phyloP scores from a whole-genome alignment of 2,797 vertebrate genomes.

The Gallinago solitaria region DNA sequence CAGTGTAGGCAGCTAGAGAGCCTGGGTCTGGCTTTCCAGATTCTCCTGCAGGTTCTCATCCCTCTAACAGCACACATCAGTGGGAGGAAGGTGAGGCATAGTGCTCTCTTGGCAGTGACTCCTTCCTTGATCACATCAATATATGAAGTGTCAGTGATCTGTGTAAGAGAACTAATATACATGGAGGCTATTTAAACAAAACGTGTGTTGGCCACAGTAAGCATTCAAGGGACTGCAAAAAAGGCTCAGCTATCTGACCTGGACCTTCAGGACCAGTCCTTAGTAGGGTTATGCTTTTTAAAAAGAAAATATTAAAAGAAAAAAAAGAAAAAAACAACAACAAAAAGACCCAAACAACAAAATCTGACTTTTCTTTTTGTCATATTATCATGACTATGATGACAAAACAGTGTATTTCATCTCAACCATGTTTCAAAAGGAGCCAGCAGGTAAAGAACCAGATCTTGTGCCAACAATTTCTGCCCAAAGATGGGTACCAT shows the following conservation, averaged over 20 bases:
- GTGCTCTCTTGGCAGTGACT: neutral
- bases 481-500: neutral
- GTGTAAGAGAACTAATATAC: neutral
- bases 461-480: neutral
- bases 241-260: neutral
- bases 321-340: neutral
- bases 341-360: neutral
- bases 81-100: neutral
- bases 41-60: neutral
- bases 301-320: neutral
- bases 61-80: fast-evolving
- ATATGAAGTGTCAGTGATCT: neutral
- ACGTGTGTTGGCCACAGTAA: neutral
- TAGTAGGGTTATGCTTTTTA: neutral
- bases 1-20: neutral
- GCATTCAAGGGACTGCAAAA: neutral
- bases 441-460: neutral
- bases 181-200: neutral
- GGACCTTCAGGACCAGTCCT: neutral
- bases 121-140: neutral
- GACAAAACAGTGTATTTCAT: neutral
- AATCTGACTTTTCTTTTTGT: neutral
- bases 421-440: neutral
- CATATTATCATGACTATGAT: neutral
- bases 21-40: neutral